Evolutionary conservation across 64 coral and sea anemone genomes (phyloP), one percentile per base, ranked within the genome.

Genomic region (Astreopora myriophthalma): DNA sequence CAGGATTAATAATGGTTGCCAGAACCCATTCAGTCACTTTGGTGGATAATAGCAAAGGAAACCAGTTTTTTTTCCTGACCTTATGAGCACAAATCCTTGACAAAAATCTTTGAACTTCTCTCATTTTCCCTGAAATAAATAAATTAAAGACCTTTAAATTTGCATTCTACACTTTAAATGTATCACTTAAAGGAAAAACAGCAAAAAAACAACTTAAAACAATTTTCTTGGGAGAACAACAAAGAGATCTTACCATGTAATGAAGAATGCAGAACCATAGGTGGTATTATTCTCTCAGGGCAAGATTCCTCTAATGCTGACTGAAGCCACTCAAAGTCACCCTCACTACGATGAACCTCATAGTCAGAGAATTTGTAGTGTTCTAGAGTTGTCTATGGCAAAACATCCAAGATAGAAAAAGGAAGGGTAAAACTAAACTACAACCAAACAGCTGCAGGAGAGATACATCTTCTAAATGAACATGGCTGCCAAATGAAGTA

Each of bases 31-130:
- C n/a, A n/a, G n/a, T n/a, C n/a, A n/a, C n/a, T n/a, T n/a, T n/a
- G n/a, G n/a, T n/a, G n/a, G n/a, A n/a, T n/a, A n/a, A n/a, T n/a
- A 6, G 42, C 20, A 1, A 46, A 40, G 36, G 10, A 27, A 20
- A 23, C 4, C 75, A 64, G 55, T 25, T 4, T 37, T 6, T 32
- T 65, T 55, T 25, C 24, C 52, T 25, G 69, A 96, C 95, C 91
- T 96, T 96, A 52, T 96, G 95, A 38, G 92, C 86, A 91, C 88
- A 93, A 73, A 96, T 87, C 61, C 95, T 90, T 68, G 91, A 94
- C 1, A 96, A 79, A 90, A 96, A 96, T 71, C 95, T 96, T 87
- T 96, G 95, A 26, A 94, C 88, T 63, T 96, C 95, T 83, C 92
- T 96, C 85, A 85, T 87, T 79, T 96, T 96, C 39, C 95, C 95